Conservation (phyloP, 1,140 invertebrate species). For the Wasmannia auropunctata region DNA sequence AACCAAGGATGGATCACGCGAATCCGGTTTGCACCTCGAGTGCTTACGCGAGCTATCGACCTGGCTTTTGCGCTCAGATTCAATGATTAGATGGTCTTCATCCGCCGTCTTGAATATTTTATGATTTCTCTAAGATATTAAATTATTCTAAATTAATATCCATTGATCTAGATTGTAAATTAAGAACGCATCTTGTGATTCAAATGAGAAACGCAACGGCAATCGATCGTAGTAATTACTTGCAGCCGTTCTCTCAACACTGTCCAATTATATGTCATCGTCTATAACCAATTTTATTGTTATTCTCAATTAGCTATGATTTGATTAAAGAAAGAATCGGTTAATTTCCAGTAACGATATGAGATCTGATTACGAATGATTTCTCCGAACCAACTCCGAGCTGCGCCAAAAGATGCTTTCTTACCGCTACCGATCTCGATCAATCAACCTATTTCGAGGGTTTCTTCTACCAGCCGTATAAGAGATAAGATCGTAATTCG, state of each 20-base stretch:
- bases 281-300: no score
- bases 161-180: not conserved
- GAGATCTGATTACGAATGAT: not conserved
- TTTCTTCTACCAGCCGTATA: not conserved
- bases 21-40: slow-evolving; percentile 61
- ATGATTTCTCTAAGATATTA: not conserved
- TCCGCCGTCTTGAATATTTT: slow-evolving; percentile 18
- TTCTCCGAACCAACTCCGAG: not conserved
- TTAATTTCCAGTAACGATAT: not conserved
- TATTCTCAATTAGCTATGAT: not conserved
- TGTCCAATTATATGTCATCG: slow-evolving; percentile 19
- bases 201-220: not conserved
- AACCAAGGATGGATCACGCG: slow-evolving; percentile 59
- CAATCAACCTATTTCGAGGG: slow-evolving; percentile 21
- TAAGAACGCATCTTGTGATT: not conserved
- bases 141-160: not conserved
- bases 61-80: slow-evolving; percentile 39
- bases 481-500: slow-evolving; percentile 40
- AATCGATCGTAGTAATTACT: not conserved
- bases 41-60: slow-evolving; percentile 45
- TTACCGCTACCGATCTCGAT: not conserved
- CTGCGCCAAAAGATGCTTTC: not conserved
- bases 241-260: not conserved
- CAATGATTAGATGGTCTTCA: not conserved
- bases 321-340: slow-evolving; percentile 11